phyloP scores from a whole-genome alignment of 1,140 invertebrate species.

The Adoxophyes honmai region DNA sequence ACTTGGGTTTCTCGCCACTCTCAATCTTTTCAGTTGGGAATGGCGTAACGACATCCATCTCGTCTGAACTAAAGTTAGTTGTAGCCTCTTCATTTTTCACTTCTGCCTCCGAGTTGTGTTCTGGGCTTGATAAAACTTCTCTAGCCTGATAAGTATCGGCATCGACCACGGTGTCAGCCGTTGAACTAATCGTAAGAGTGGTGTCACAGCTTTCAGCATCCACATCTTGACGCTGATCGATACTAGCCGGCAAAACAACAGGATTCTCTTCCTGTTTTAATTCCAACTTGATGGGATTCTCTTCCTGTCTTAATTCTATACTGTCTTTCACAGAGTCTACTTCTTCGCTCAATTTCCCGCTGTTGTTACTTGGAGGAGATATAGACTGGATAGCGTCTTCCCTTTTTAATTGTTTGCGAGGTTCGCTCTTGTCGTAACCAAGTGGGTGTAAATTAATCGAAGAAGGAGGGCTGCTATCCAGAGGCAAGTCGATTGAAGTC shows the following conservation, averaged over 20 bases:
- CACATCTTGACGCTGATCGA: not conserved
- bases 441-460: slow-evolving; percentile 61
- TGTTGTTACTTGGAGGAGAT: slow-evolving; percentile 69
- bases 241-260: slow-evolving; percentile 4
- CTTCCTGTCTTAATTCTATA: slow-evolving; percentile 14
- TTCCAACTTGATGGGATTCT: slow-evolving; percentile 14
- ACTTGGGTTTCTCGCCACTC: slow-evolving; percentile 23
- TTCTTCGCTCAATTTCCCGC: slow-evolving; percentile 63
- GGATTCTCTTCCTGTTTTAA: not conserved
- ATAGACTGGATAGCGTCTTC: slow-evolving; percentile 70
- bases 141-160: not conserved
- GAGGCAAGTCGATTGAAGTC: slow-evolving; percentile 60
- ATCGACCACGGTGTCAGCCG: slow-evolving; percentile 24
- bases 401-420: slow-evolving; percentile 61
- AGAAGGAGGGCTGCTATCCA: slow-evolving; percentile 55
- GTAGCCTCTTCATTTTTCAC: slow-evolving; percentile 14
- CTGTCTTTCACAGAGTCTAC: slow-evolving; percentile 54
- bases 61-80: slow-evolving; percentile 40
- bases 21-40: slow-evolving; percentile 29
- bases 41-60: slow-evolving; percentile 60
- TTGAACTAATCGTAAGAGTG: slow-evolving; percentile 23
- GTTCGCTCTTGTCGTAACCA: slow-evolving; percentile 57
- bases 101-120: slow-evolving; percentile 1
- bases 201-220: slow-evolving; percentile 15
- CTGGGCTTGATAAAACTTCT: slow-evolving; percentile 12